Conservation (phyloP, 2,888 invertebrate species). For the Andricus quercusramuli region DNA sequence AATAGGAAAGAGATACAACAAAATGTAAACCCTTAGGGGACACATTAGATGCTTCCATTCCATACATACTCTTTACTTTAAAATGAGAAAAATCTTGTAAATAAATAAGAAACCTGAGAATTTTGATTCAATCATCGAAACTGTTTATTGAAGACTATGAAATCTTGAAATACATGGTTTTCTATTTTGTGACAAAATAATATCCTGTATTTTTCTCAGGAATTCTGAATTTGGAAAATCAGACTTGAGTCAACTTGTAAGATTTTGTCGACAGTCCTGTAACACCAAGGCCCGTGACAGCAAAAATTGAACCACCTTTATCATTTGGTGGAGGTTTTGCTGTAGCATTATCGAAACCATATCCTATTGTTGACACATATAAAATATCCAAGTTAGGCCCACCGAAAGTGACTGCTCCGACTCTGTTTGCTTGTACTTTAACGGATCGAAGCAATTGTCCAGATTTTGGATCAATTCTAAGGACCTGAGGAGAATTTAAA, state of each 20-base stretch:
- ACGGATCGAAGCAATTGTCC: constrained; percentile 81
- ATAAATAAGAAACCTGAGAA: too few relatives aligned
- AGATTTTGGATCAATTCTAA: constrained; percentile 81
- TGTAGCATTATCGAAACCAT: constrained; percentile 76
- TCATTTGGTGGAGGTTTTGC: constrained; percentile 71
- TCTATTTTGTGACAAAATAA: too few relatives aligned
- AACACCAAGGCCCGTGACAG: constrained; percentile 74
- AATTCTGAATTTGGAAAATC: too few relatives aligned
- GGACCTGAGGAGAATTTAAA: constrained; percentile 78
- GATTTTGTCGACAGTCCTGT: constrained; percentile 60
- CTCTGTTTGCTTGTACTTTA: constrained; percentile 81
- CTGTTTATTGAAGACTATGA: too few relatives aligned
- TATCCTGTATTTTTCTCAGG: too few relatives aligned
- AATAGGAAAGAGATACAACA: too few relatives aligned
- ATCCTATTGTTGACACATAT: constrained; percentile 84
- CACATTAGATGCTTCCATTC: too few relatives aligned
- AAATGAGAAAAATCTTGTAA: too few relatives aligned
- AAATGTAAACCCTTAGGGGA: too few relatives aligned
- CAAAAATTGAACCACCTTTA: constrained; percentile 79
- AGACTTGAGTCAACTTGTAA: neutral
- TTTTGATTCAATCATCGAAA: too few relatives aligned
- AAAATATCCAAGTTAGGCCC: constrained; percentile 83
- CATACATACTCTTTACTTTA: too few relatives aligned
- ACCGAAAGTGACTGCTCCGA: constrained; percentile 87
- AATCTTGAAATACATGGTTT: too few relatives aligned